phyloP scores from a whole-genome alignment of 2,888 invertebrate species.

The Coelinius sp. region DNA sequence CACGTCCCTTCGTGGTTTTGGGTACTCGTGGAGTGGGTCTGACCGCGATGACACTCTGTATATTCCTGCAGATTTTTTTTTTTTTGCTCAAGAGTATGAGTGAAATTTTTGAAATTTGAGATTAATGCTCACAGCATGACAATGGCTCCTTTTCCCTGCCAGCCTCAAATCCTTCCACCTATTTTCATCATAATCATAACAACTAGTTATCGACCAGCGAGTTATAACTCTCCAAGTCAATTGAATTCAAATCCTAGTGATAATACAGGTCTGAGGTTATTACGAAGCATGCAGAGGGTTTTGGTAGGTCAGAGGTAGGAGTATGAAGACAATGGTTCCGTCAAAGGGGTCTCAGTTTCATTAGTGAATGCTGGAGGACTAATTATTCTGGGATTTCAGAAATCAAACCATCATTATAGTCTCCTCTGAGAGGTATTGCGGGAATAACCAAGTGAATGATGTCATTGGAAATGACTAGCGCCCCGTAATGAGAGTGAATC shows the following conservation, averaged over 20 bases:
- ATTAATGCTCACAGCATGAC: constrained; percentile 51
- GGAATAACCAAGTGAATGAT: not conserved
- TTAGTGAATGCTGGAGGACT: not conserved
- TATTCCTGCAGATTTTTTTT: not conserved
- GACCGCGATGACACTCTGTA: constrained; percentile 18
- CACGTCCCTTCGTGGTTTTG: constrained; percentile 16
- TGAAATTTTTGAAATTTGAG: too few relatives aligned
- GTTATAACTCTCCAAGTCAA: constrained; percentile 1
- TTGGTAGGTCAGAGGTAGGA: constrained; percentile 30
- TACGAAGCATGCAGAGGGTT: constrained; percentile 40
- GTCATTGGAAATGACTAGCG: not conserved
- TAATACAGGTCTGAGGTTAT: too few relatives aligned
- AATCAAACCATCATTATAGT: constrained; percentile 13
- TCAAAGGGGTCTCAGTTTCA: constrained; percentile 13
- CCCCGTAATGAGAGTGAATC: not conserved
- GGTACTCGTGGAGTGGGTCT: constrained; percentile 20
- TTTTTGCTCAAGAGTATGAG: too few relatives aligned
- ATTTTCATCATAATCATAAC: constrained; percentile 21
- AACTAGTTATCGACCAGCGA: not conserved
- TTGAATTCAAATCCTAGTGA: constrained; percentile 16
- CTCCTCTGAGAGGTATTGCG: not conserved
- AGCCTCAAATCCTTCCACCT: constrained; percentile 27
- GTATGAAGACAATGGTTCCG: constrained; percentile 4
- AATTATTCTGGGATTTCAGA: constrained; percentile 21
- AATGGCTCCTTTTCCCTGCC: constrained; percentile 50